A percentile compares a stretch with the other conserved stretches of the same genome.
phyloP scores from a whole-genome alignment of 1,140 invertebrate species.

The Spodoptera frugiperda region DNA sequence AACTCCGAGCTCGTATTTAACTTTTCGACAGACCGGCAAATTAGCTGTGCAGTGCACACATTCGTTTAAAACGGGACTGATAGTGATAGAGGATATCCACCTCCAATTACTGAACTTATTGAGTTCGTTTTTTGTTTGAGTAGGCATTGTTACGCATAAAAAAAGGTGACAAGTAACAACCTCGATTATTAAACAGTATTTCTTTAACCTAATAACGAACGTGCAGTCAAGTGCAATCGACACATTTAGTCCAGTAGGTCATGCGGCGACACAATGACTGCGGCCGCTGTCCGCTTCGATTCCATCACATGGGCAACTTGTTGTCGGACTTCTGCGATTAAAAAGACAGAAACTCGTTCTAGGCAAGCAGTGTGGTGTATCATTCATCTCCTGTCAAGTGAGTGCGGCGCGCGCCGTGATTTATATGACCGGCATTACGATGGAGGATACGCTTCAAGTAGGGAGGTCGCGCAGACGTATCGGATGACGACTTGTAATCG shows the following conservation, averaged over 20 bases:
- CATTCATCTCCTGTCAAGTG: slow-evolving; percentile 39
- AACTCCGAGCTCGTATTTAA: slow-evolving; percentile 20
- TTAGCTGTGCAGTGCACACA: neutral
- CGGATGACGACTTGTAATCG: slow-evolving; percentile 37
- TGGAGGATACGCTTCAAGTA: slow-evolving; percentile 46
- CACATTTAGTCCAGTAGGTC: slow-evolving; percentile 52
- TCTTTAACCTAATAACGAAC: slow-evolving; percentile 30
- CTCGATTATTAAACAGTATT: slow-evolving; percentile 12
- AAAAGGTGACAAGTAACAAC: neutral
- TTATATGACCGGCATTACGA: slow-evolving; percentile 42
- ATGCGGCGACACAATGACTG: slow-evolving; percentile 42
- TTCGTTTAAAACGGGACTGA: neutral
- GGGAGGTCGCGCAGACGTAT: slow-evolving; percentile 35
- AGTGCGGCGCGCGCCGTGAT: slow-evolving; percentile 19
- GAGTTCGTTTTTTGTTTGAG: slow-evolving; percentile 12
- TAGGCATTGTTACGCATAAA: neutral
- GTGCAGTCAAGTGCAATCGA: slow-evolving; percentile 44
- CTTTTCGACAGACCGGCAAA: slow-evolving; percentile 5
- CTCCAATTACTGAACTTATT: neutral
- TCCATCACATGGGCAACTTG: slow-evolving; percentile 43
- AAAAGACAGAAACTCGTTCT: slow-evolving; percentile 45
- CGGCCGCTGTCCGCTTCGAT: slow-evolving; percentile 43
- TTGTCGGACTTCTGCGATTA: slow-evolving; percentile 34
- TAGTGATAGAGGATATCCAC: neutral
- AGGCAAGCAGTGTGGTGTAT: neutral